Evolutionary conservation across 2,113 vertebrate species (phyloP).

Genomic region (Bos javanicus): DNA sequence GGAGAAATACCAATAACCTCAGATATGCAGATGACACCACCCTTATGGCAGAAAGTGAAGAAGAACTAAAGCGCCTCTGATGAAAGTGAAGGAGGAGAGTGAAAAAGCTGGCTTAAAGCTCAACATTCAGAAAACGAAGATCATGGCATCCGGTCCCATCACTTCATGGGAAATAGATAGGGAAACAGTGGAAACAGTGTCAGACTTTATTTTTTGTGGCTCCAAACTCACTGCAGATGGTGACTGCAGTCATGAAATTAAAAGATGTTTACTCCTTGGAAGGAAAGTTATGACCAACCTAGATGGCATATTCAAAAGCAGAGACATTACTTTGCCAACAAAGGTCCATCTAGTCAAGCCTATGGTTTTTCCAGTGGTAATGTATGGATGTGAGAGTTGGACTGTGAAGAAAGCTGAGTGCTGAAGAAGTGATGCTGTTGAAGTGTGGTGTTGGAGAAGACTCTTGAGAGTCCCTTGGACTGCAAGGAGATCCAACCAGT

Average conservation of each 20-base stretch:
- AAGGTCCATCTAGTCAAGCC: background rate
- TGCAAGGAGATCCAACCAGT: background rate
- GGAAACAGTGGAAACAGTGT: background rate
- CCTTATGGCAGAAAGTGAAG: background rate
- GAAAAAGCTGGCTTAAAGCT: background rate
- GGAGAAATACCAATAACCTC: background rate
- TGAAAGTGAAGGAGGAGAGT: background rate
- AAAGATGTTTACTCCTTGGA: background rate
- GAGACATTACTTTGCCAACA: background rate
- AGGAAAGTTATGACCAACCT: background rate
- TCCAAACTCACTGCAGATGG: background rate
- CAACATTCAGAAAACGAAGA: background rate
- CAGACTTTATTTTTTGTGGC: fast-evolving
- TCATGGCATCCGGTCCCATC: background rate
- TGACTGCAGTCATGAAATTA: background rate
- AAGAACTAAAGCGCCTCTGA: background rate
- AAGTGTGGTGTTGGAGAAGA: background rate
- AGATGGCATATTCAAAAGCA: background rate
- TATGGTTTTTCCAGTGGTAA: background rate
- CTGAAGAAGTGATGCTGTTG: background rate
- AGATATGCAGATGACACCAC: background rate
- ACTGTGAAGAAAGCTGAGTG: background rate
- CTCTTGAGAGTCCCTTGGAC: background rate
- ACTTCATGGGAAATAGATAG: background rate
- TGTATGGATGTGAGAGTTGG: background rate